Conservation (phyloP, 1,140 invertebrate species). For the Anoplophora glabripennis region DNA sequence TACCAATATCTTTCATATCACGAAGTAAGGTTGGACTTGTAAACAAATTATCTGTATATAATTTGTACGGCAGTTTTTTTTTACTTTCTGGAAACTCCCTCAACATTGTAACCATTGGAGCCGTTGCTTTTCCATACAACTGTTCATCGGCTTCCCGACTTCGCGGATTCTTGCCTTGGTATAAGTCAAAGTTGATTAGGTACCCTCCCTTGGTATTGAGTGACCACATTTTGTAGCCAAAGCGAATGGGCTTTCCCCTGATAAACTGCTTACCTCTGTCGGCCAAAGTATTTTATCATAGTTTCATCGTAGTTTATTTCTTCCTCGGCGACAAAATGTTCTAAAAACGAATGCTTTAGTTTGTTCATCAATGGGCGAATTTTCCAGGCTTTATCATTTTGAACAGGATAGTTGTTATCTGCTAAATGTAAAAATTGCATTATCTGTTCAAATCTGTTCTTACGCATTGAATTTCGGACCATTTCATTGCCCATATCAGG, state of each 20-base stretch:
- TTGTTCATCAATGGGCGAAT: conserved; percentile 24
- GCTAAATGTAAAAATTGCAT: conserved; percentile 27
- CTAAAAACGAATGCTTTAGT: conserved; percentile 5
- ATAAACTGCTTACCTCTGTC: conserved; percentile 37
- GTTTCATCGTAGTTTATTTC: conserved; percentile 16
- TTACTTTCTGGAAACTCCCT: not conserved
- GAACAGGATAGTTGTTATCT: conserved; percentile 17
- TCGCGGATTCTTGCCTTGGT: conserved; percentile 3
- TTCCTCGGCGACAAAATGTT: conserved; percentile 22
- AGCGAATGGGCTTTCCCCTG: conserved; percentile 33
- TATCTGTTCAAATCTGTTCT: conserved; percentile 25
- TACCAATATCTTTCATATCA: conserved; percentile 1
- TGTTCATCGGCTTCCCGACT: not conserved
- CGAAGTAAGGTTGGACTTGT: conserved; percentile 1
- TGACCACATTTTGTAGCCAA: conserved; percentile 26
- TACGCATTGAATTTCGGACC: conserved; percentile 35
- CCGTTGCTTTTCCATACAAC: not conserved
- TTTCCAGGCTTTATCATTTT: conserved; percentile 26
- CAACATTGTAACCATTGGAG: not conserved
- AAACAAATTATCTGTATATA: conserved; percentile 19
- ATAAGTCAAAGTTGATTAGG: conserved; percentile 4
- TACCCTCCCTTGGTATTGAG: conserved; percentile 5
- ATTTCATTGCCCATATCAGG: conserved; percentile 18
- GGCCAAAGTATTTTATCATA: conserved; percentile 35
- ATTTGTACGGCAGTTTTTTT: not conserved